These are phyloP conservation scores for Gorsachius magnificus DNA, from an alignment of 2,797 vertebrate genomes.

Conservation along the genomic window DNA sequence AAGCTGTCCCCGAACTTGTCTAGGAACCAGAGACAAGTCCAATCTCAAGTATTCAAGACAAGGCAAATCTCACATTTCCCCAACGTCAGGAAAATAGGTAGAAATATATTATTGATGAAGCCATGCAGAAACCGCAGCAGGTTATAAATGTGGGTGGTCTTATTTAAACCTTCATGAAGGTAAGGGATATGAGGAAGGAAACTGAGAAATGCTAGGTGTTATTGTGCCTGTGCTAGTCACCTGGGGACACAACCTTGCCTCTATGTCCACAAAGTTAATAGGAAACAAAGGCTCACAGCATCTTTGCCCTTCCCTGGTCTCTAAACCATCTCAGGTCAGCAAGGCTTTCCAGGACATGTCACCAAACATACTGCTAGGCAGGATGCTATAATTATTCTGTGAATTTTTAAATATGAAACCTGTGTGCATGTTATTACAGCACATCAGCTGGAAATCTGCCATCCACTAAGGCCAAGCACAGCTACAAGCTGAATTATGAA, in stretches of 20 bases:
- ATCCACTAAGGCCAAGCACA: slow-evolving; percentile 62
- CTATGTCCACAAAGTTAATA: slow-evolving; percentile 4
- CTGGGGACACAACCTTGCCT: background rate
- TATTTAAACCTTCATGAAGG: background rate
- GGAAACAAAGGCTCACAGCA: background rate
- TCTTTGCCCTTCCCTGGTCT: background rate
- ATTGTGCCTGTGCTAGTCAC: background rate
- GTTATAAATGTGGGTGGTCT: background rate
- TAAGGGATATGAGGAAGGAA: background rate
- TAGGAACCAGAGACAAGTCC: background rate
- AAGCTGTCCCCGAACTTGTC: background rate
- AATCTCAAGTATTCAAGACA: background rate
- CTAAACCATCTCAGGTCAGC: background rate
- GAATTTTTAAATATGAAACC: slow-evolving; percentile 69
- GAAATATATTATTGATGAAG: background rate
- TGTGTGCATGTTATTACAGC: slow-evolving; percentile 54
- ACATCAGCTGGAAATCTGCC: slow-evolving; percentile 69
- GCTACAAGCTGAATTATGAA: slow-evolving; percentile 56
- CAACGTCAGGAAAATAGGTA: background rate
- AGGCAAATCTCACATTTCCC: slow-evolving; percentile 4
- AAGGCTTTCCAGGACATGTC: background rate
- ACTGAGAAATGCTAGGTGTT: background rate
- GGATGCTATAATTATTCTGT: slow-evolving; percentile 60
- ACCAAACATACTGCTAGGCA: background rate
- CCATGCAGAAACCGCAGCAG: background rate